These are phyloP conservation scores for Tenthredo livida DNA, from an alignment of 2,888 invertebrate genomes.

Conservation along the genomic window DNA sequence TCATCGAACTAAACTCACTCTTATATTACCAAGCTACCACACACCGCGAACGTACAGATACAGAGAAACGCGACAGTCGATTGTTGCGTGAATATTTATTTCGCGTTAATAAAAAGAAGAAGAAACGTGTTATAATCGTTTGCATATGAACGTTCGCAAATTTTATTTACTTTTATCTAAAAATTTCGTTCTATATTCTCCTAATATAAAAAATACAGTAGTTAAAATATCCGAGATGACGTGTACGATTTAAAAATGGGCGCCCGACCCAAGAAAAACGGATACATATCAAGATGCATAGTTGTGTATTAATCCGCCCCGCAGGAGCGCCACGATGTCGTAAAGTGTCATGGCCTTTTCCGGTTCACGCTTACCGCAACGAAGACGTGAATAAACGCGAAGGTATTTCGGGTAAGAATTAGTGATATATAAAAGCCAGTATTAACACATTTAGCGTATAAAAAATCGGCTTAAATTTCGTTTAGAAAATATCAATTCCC, in stretches of 20 bases:
- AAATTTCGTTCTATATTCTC: background rate
- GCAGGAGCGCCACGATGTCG: slow-evolving; percentile 61
- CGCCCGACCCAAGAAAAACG: background rate
- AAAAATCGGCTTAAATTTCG: background rate
- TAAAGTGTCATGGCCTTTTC: slow-evolving; percentile 77
- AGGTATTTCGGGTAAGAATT: slow-evolving; percentile 64
- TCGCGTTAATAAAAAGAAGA: background rate
- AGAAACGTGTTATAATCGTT: background rate
- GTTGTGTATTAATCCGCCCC: background rate
- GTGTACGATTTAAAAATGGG: slow-evolving; percentile 17
- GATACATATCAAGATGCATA: background rate
- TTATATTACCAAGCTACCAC: background rate
- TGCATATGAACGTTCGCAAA: background rate
- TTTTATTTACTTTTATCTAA: background rate
- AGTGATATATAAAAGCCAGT: background rate
- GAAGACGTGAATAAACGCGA: slow-evolving; percentile 72
- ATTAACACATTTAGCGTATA: background rate
- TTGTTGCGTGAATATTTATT: background rate
- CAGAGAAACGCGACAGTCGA: background rate
- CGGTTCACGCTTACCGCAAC: slow-evolving; percentile 75
- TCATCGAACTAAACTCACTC: no score
- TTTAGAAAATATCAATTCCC: background rate
- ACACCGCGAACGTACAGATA: background rate
- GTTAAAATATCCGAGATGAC: background rate
- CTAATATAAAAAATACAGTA: no score